A percentile compares a stretch with the other conserved stretches of the same genome.
Evolutionary conservation across 2,113 vertebrate genomes (phyloP).

Genomic region (Triplophysa tibetana): DNA sequence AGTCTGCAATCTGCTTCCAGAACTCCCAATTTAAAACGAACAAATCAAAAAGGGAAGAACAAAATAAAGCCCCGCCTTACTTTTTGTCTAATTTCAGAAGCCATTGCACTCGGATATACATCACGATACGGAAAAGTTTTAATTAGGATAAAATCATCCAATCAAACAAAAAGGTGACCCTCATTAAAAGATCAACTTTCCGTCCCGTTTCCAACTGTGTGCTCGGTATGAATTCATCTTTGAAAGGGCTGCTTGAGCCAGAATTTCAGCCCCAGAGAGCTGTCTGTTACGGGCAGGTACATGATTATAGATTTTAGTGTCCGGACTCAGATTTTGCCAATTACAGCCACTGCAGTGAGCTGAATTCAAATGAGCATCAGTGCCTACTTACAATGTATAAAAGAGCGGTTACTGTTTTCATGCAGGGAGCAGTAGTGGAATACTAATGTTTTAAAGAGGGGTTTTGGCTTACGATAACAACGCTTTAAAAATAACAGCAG

Average conservation of each 20-base stretch:
- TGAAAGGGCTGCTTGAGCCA: not conserved
- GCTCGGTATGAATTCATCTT: slow-evolving; percentile 13
- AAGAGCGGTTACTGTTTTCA: not conserved
- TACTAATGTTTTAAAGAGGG: not conserved
- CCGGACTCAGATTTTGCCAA: slow-evolving; percentile 33
- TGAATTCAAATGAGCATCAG: slow-evolving; percentile 4
- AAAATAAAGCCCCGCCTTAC: no score
- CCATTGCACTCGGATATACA: no score
- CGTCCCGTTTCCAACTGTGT: not conserved
- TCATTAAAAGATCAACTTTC: slow-evolving; percentile 25
- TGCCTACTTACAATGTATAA: not conserved
- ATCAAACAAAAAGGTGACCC: slow-evolving; percentile 33
- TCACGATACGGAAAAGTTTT: no score
- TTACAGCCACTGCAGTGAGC: slow-evolving; percentile 9
- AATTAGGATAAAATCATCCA: slow-evolving; percentile 17
- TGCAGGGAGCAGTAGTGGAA: slow-evolving; percentile 2
- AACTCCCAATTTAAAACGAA: no score
- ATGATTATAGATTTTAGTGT: slow-evolving; percentile 48
- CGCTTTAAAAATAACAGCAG: not conserved
- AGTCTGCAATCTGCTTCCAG: no score
- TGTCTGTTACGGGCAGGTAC: slow-evolving; percentile 6
- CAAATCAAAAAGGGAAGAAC: no score
- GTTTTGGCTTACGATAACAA: not conserved
- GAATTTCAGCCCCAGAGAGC: not conserved
- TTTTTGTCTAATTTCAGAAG: no score